phyloP scores from a whole-genome alignment of 2,888 invertebrate genomes.

The Mycalesis mineus region DNA sequence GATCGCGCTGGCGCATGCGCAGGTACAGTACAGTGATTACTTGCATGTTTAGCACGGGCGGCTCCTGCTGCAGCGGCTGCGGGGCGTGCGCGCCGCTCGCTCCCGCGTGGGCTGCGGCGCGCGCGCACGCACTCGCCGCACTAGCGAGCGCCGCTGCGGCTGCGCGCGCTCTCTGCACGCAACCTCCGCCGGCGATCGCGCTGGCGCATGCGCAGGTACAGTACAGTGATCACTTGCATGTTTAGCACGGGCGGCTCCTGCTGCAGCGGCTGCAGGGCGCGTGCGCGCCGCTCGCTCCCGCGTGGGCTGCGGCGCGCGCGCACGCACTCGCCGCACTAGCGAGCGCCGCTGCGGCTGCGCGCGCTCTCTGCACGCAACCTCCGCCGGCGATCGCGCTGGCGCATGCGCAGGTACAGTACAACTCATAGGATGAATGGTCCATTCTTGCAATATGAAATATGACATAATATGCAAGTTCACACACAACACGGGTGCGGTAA shows the following conservation, averaged over 20 bases:
- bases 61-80: constrained; percentile 43
- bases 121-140: constrained; percentile 85
- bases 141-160: constrained; percentile 73
- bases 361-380: constrained; percentile 90
- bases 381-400: constrained; percentile 92
- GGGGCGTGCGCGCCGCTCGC: constrained; percentile 55
- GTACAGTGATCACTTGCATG: too few species aligned
- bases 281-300: constrained; percentile 43
- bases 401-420: constrained; percentile 82
- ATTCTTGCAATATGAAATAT: too few species aligned
- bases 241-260: constrained; percentile 40
- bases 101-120: constrained; percentile 73
- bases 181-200: constrained; percentile 95
- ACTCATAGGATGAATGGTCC: too few species aligned
- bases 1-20: constrained; percentile 85
- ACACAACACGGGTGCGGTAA: too few species aligned
- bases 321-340: constrained; percentile 83
- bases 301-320: constrained; percentile 81
- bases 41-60: constrained; percentile 37
- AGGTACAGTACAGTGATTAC: too few species aligned
- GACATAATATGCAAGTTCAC: too few species aligned
- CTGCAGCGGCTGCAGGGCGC: constrained; percentile 48
- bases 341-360: constrained; percentile 78
- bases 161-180: constrained; percentile 88
- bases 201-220: constrained; percentile 80